Conservation (phyloP, 2,113 vertebrate genomes). For the Piprites chloris region DNA sequence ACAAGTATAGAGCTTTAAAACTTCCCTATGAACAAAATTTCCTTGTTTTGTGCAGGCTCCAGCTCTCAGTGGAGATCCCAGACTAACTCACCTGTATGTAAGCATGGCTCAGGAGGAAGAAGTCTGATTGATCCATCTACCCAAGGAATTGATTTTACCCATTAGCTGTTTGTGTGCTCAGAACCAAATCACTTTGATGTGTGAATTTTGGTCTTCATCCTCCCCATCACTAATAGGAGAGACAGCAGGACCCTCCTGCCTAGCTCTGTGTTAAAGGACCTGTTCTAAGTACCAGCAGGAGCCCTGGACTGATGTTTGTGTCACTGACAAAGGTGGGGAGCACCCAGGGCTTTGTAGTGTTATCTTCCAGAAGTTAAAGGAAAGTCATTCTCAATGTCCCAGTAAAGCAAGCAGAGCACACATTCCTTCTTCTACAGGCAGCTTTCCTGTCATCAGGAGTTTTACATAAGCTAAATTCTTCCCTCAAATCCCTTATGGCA, state of each 20-base stretch:
- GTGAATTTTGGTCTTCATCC: background rate
- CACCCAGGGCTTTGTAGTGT: background rate
- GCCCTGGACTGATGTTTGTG: background rate
- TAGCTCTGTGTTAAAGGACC: background rate
- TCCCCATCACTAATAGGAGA: background rate
- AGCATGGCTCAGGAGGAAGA: background rate
- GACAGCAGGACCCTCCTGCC: background rate
- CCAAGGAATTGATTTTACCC: background rate
- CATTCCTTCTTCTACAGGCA: background rate
- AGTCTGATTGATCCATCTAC: background rate
- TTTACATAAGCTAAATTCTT: background rate
- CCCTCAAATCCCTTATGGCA: background rate
- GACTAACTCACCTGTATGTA: background rate
- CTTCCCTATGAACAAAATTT: background rate
- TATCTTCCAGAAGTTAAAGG: background rate
- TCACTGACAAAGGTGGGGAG: background rate
- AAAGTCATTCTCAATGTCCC: background rate
- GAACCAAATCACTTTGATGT: background rate
- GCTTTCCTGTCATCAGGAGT: background rate
- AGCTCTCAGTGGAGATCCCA: background rate
- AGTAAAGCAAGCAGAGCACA: background rate
- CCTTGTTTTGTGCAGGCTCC: background rate
- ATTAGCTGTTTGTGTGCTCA: background rate
- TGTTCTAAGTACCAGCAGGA: background rate
- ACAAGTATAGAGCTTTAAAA: background rate